Conservation (phyloP, 2,113 vertebrate species). For the Pachypanchax playfairii region DNA sequence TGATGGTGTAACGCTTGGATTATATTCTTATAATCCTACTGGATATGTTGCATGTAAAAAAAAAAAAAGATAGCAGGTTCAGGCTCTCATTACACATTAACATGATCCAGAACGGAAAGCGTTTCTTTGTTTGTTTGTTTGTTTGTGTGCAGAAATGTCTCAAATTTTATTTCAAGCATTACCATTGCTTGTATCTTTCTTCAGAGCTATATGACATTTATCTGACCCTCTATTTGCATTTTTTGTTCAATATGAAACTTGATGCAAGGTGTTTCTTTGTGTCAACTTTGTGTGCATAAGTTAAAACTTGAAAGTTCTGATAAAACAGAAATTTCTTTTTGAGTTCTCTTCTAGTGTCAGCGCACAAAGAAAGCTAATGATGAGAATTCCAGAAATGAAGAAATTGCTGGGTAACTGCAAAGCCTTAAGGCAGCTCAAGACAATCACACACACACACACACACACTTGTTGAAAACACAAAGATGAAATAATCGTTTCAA, state of each 20-base stretch:
- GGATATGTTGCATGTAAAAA: no score
- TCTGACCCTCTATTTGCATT: neutral
- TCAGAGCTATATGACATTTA: neutral
- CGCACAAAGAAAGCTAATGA: constrained; percentile 26
- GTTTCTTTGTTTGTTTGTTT: no score
- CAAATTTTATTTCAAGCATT: neutral
- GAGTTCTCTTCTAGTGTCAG: constrained; percentile 10
- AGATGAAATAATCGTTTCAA: constrained; percentile 64
- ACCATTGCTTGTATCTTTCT: neutral
- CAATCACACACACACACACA: constrained; percentile 27
- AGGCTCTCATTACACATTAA: no score
- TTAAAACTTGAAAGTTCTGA: constrained; percentile 18
- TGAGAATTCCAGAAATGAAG: constrained; percentile 37
- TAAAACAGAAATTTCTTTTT: constrained; percentile 16
- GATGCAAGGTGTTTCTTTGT: neutral
- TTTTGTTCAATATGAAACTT: neutral
- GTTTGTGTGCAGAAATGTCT: neutral
- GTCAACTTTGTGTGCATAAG: constrained; percentile 1
- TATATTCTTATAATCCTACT: no score
- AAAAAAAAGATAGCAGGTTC: no score
- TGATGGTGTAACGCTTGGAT: no score
- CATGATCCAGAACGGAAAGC: no score
- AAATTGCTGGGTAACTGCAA: constrained; percentile 52
- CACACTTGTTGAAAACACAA: constrained; percentile 36
- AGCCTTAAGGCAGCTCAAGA: constrained; percentile 44